Evolutionary conservation across 2,113 vertebrate species (phyloP).

Genomic region (Neopipo cinnamomea): DNA sequence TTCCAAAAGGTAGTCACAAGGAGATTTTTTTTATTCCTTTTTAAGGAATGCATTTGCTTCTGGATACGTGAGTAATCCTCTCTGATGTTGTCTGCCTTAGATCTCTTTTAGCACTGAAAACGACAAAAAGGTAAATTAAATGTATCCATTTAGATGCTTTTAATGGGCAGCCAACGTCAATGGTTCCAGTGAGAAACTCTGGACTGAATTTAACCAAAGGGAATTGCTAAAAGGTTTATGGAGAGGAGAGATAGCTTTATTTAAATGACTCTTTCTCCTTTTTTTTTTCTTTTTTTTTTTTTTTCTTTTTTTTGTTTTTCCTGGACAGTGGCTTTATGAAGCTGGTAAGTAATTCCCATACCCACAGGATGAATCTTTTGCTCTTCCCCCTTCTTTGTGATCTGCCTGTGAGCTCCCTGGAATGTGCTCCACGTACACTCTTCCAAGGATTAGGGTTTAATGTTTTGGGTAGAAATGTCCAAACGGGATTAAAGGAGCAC

Average conservation of each 20-base stretch:
- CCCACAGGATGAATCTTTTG: neutral
- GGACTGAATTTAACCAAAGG: neutral
- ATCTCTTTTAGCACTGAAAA: neutral
- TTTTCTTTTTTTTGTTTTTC: neutral
- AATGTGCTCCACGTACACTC: neutral
- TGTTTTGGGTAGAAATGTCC: neutral
- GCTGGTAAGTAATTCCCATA: neutral
- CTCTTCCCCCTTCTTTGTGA: neutral
- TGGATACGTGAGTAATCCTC: conserved; percentile 7
- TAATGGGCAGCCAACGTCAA: neutral
- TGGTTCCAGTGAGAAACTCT: neutral
- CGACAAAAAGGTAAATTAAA: conserved; percentile 11
- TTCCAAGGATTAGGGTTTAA: neutral
- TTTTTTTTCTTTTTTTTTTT: neutral
- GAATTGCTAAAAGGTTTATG: neutral
- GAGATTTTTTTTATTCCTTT: neutral
- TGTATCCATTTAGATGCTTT: neutral
- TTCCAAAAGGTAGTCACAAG: conserved; percentile 3
- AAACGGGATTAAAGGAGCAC: neutral
- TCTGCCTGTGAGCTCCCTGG: neutral
- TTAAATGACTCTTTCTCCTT: neutral
- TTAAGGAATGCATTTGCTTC: neutral
- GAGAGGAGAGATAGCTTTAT: neutral
- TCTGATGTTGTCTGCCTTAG: conserved; percentile 21
- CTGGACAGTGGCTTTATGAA: neutral